A percentile compares a stretch with the other conserved stretches of the same genome.
phyloP scores from a whole-genome alignment of 2,888 invertebrate species.

The Apodemia hepburni region DNA sequence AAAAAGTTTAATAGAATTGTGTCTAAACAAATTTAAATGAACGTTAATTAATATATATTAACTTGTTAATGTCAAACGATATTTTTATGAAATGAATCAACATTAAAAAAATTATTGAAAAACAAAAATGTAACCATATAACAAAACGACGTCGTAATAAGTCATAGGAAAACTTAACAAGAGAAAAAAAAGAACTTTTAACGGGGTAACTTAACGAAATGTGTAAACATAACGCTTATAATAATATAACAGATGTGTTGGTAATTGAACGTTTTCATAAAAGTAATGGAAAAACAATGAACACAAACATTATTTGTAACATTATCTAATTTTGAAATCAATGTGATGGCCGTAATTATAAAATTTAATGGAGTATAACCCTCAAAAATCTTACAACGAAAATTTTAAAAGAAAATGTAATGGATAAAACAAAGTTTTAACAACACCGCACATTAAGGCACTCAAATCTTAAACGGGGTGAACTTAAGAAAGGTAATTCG shows the following conservation, averaged over 20 bases:
- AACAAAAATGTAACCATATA: too few species aligned
- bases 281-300: background rate
- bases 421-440: conserved; percentile 43
- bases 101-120: too few species aligned
- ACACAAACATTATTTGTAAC: too few species aligned
- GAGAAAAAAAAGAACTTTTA: background rate
- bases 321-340: background rate
- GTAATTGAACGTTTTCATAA: background rate
- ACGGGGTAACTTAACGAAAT: background rate
- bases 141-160: background rate
- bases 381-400: conserved; percentile 34
- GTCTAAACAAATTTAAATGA: too few species aligned
- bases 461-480: conserved; percentile 18
- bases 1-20: too few species aligned
- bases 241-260: background rate
- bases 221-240: background rate
- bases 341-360: background rate
- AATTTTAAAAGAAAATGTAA: conserved; percentile 44
- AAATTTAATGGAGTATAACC: conserved; percentile 18
- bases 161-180: background rate
- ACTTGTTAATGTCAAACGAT: too few species aligned
- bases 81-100: too few species aligned
- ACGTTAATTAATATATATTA: too few species aligned
- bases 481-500: conserved; percentile 33
- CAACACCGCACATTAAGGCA: conserved; percentile 75